phyloP scores from a whole-genome alignment of 2,113 vertebrate genomes.

The Prunella fulvescens region DNA sequence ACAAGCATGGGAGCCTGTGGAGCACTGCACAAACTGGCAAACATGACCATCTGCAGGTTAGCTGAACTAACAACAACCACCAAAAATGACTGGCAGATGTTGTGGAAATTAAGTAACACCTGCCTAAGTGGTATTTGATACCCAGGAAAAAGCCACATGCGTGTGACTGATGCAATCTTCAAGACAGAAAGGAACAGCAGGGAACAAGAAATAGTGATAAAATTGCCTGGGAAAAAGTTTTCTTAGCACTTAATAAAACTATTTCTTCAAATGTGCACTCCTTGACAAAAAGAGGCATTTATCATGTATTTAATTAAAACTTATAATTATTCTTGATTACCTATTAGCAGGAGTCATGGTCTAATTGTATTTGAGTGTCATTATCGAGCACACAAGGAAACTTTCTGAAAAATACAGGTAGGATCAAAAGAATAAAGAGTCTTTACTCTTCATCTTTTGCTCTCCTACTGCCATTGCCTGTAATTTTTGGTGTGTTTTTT shows the following conservation, averaged over 20 bases:
- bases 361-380: slow-evolving; percentile 7
- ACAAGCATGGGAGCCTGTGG: not conserved
- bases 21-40: not conserved
- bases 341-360: slow-evolving; percentile 1
- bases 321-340: slow-evolving; percentile 32
- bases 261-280: not conserved
- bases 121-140: slow-evolving; percentile 18
- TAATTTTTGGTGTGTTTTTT: not conserved
- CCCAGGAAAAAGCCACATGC: not conserved
- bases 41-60: slow-evolving; percentile 45
- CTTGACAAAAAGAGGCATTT: not conserved
- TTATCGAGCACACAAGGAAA: not conserved
- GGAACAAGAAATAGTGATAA: not conserved
- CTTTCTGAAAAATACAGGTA: not conserved
- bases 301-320: not conserved
- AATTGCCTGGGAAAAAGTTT: slow-evolving; percentile 28
- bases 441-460: not conserved
- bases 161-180: not conserved
- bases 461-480: not conserved
- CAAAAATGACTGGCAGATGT: slow-evolving; percentile 46
- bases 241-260: not conserved
- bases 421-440: not conserved
- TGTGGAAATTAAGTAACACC: slow-evolving; percentile 36
- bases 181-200: not conserved
- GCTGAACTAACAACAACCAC: not conserved